Percentiles rank a stretch among this genome's conserved stretches.
These are phyloP conservation scores for Poecilus cupreus DNA, from an alignment of 2,888 invertebrate genomes.

Conservation along the genomic window DNA sequence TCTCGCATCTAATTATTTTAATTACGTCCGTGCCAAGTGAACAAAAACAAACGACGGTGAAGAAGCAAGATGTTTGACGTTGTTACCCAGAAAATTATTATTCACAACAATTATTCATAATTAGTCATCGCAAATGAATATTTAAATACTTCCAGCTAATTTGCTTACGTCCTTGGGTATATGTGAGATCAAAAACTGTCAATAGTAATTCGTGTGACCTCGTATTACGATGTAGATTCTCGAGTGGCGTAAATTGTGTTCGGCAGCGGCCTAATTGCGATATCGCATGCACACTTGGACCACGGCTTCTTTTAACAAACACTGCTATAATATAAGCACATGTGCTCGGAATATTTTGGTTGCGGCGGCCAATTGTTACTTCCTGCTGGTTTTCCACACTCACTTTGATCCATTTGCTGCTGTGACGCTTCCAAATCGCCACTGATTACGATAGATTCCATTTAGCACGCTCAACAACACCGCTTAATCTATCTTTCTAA, in stretches of 20 bases:
- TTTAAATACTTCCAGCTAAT: conserved; percentile 57
- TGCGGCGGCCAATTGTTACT: conserved; percentile 34
- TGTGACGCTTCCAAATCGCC: conserved; percentile 33
- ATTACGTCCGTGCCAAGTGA: conserved; percentile 1
- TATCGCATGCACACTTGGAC: conserved; percentile 45
- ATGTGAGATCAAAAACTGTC: conserved; percentile 49
- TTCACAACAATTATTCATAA: conserved; percentile 55
- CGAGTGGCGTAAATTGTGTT: conserved; percentile 31
- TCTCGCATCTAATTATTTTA: conserved; percentile 37
- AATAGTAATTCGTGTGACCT: conserved; percentile 51
- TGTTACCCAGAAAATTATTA: conserved; percentile 50
- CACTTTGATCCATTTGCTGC: conserved; percentile 34
- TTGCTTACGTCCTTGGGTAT: conserved; percentile 55
- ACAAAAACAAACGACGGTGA: conserved; percentile 36
- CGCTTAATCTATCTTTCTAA: no score
- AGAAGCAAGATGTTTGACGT: conserved; percentile 30
- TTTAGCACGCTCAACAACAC: conserved; percentile 30
- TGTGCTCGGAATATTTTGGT: conserved; percentile 42
- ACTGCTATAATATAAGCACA: conserved; percentile 14
- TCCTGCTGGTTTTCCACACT: conserved; percentile 29
- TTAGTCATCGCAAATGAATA: conserved; percentile 57
- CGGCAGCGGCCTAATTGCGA: conserved; percentile 48
- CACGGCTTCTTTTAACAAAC: conserved; percentile 18
- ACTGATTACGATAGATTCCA: conserved; percentile 27
- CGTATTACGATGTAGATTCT: conserved; percentile 23